These are phyloP conservation scores for Microchirus variegatus DNA, from an alignment of 2,797 vertebrate species.

Conservation along the genomic window DNA sequence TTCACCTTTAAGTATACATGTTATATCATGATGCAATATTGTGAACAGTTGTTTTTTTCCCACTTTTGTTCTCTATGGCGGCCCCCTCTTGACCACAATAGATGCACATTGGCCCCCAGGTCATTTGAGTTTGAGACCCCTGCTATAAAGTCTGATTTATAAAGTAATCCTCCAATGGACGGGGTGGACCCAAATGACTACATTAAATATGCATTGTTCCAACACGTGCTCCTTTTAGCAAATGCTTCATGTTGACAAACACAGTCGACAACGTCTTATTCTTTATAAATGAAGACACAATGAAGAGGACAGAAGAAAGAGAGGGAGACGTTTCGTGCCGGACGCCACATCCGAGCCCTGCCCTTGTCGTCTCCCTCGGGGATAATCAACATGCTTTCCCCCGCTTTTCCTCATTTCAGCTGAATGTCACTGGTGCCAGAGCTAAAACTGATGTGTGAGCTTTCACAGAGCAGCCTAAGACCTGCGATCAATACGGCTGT, in stretches of 20 bases:
- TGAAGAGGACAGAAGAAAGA: conserved; percentile 18
- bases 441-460: conserved; percentile 65
- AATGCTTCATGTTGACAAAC: conserved; percentile 5
- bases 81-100: too few relatives aligned
- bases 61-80: too few relatives aligned
- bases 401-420: conserved; percentile 41
- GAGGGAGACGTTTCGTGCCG: conserved; percentile 35
- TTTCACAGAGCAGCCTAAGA: conserved; percentile 43
- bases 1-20: too few relatives aligned
- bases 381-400: conserved; percentile 62
- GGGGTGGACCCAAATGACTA: conserved; percentile 48
- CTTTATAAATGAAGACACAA: conserved; percentile 40
- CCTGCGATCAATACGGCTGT: conserved; percentile 63
- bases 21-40: too few relatives aligned
- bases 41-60: too few relatives aligned
- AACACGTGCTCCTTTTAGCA: conserved; percentile 14
- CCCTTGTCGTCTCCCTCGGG: conserved; percentile 49
- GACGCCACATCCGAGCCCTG: conserved; percentile 47
- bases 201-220: conserved; percentile 59
- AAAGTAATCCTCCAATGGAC: conserved; percentile 49
- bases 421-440: conserved; percentile 70
- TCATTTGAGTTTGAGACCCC: too few relatives aligned
- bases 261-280: conserved; percentile 15
- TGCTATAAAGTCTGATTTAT: conserved; percentile 45
- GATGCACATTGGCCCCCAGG: too few relatives aligned